Evolutionary conservation across 2,113 vertebrate species (phyloP).

Genomic region (Phalacrocorax carbo): DNA sequence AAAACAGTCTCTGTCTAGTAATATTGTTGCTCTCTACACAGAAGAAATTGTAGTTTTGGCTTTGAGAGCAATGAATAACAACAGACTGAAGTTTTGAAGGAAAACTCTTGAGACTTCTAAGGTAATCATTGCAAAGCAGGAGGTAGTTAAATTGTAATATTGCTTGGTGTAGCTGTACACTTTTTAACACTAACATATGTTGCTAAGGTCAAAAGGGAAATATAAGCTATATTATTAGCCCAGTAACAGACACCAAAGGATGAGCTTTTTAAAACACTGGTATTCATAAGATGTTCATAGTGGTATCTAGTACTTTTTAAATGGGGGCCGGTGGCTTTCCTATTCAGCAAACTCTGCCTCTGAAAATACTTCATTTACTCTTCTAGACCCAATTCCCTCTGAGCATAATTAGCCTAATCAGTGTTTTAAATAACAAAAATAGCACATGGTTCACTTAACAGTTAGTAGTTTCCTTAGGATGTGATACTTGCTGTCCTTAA

Average conservation of each 20-base stretch:
- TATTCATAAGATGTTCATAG: background rate
- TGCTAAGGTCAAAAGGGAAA: background rate
- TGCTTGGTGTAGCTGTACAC: background rate
- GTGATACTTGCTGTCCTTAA: background rate
- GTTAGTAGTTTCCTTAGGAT: slow-evolving; percentile 21
- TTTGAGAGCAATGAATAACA: background rate
- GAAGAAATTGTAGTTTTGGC: background rate
- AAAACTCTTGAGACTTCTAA: background rate
- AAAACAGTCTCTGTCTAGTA: background rate
- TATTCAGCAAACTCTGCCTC: background rate
- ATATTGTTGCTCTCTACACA: background rate
- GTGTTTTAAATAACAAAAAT: slow-evolving; percentile 37
- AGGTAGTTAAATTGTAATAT: background rate
- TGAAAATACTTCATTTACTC: background rate
- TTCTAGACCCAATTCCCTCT: background rate
- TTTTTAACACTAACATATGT: background rate
- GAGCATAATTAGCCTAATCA: slow-evolving; percentile 23
- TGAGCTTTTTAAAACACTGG: background rate
- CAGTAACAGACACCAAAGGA: background rate
- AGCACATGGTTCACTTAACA: background rate
- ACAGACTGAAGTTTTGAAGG: background rate
- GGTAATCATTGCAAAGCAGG: background rate
- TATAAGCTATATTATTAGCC: background rate
- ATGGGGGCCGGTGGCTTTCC: background rate
- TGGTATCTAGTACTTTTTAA: background rate